phyloP scores from a whole-genome alignment of 53 echinoderm and acorn worm species.

The Astropecten irregularis region DNA sequence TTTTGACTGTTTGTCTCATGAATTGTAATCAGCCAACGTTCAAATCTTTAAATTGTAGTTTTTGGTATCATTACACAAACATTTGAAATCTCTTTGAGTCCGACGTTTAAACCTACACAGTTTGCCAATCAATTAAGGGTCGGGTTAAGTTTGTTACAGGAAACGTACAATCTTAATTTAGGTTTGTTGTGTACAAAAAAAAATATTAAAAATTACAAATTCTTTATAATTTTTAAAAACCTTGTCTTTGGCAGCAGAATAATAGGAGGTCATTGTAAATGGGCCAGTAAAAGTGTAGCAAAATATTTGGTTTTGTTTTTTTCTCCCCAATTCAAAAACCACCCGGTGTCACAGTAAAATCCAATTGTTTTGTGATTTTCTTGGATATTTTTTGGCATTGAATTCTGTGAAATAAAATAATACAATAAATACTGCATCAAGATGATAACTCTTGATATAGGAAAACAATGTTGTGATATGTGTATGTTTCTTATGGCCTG shows the following conservation, averaged over 20 bases:
- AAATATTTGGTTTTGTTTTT: no score
- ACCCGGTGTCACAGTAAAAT: conserved; percentile 6
- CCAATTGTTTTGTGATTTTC: conserved; percentile 39
- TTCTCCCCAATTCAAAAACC: conserved; percentile 1
- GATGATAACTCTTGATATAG: conserved; percentile 15
- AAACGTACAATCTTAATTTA: neutral
- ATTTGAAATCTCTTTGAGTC: no score
- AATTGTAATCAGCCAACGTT: no score
- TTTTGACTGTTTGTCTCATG: no score
- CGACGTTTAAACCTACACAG: no score
- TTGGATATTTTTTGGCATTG: conserved; percentile 39
- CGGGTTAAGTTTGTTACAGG: no score
- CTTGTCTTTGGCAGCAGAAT: neutral
- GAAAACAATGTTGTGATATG: no score
- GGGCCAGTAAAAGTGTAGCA: conserved; percentile 6
- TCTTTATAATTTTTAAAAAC: neutral
- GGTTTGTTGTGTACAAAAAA: conserved; percentile 38
- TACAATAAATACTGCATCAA: conserved; percentile 21
- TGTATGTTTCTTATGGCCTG: no score
- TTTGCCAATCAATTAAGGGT: no score
- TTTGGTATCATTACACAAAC: no score
- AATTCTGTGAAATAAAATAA: conserved; percentile 20
- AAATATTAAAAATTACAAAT: no score
- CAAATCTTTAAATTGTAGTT: no score
- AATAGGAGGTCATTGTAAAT: neutral